Evolutionary conservation across 2,888 invertebrate genomes (phyloP), one percentile per base, ranked within the genome.

Genomic region (Thyatira batis): DNA sequence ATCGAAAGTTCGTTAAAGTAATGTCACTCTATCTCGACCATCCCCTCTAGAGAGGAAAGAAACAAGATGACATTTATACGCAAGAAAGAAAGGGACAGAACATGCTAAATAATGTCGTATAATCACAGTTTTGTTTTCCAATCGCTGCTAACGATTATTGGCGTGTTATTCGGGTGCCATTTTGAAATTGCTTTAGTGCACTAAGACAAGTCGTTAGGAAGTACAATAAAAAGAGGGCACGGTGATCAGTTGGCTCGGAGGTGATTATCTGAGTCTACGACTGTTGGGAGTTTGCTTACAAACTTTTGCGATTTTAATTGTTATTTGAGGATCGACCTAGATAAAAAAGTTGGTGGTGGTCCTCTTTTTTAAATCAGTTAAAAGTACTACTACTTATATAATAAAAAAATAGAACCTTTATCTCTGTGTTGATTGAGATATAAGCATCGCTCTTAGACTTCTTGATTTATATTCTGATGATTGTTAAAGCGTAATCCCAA

Each of bases 101-200:
- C 61, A 72, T 66, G 62, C 65, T 67, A 84, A 85, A 87, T 91
- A 89, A 89, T 89, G 78, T 88, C 89, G 78, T 85, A 93, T 93
- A 93, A 94, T 93, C 93, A 93, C 93, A 93, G 93, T 93, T 93
- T 94, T 94, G 94, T 94, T 94, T 93, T 93, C 93, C 93, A 93
- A 93, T 93, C 93, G 92, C 87, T 91, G 87, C 88, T 92, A 93
- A 93, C 93, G 93, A 93, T 93, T 93, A 94, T 93, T 93, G 93
- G 93, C 93, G 89, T 93, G 93, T 93, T 93, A 93, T 93, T 93
- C 89, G 84, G 84, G 80, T 76, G 85, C 87, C 82, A 87, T 89
- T 91, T 88, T 89, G 83, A 85, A 91, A 92, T 91, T 86, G 89
- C 87, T 88, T 86, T 85, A 90, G 83, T 89, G 85, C 78, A 81